phyloP scores from a whole-genome alignment of 1,140 invertebrate species.

The Geopemphigus sp. region DNA sequence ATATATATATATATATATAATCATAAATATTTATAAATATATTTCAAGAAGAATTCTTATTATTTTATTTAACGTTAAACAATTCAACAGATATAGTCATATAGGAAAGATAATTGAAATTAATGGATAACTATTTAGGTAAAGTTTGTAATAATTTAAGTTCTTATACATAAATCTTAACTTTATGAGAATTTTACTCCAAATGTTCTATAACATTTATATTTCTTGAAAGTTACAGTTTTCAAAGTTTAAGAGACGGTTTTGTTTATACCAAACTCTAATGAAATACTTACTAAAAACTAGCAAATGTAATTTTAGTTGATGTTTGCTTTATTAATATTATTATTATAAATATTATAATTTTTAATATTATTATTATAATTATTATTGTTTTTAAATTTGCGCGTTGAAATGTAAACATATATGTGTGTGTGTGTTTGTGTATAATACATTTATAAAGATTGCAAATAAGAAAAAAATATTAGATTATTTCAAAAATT shows the following conservation, averaged over 20 bases:
- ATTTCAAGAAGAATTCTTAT: neutral
- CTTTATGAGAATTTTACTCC: slow-evolving; percentile 21
- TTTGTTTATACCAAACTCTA: neutral
- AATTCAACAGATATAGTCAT: neutral
- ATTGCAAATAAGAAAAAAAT: neutral
- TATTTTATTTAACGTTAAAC: neutral
- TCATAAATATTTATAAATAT: too few species aligned
- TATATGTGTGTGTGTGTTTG: neutral
- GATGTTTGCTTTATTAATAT: neutral
- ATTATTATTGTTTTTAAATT: too few species aligned
- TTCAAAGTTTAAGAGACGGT: slow-evolving; percentile 16
- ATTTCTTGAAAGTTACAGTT: neutral
- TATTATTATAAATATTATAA: too few species aligned
- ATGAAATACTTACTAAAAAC: neutral
- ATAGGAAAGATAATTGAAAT: slow-evolving; percentile 13
- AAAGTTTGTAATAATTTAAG: slow-evolving; percentile 19
- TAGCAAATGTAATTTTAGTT: neutral
- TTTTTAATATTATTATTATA: too few species aligned
- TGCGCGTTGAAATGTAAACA: too few species aligned
- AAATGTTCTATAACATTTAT: slow-evolving; percentile 22
- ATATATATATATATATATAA: too few species aligned
- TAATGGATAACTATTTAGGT: neutral
- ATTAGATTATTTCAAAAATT: neutral
- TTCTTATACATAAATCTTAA: slow-evolving; percentile 8
- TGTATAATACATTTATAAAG: too few species aligned